Conservation (phyloP, 2,888 invertebrate genomes). For the Psylliodes chrysocephalus region DNA sequence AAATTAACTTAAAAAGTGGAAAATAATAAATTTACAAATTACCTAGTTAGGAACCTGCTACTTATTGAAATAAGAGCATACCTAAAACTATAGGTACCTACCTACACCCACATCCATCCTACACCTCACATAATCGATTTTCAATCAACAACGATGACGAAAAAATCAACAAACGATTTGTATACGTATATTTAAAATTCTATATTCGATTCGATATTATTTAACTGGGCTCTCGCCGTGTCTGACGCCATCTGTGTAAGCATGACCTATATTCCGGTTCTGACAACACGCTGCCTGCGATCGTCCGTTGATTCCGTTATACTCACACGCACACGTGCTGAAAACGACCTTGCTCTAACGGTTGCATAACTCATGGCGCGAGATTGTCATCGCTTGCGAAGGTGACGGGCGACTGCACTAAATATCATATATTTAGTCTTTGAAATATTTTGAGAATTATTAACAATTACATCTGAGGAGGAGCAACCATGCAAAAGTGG, state of each 20-base stretch:
- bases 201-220: background rate
- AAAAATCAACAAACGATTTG: background rate
- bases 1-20: too few relatives aligned
- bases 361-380: constrained; percentile 17
- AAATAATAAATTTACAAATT: too few relatives aligned
- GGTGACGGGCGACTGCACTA: background rate
- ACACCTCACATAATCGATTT: too few relatives aligned
- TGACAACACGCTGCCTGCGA: constrained; percentile 10
- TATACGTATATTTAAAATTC: background rate
- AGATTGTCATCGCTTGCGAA: background rate
- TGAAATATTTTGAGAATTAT: too few relatives aligned
- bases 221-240: constrained; percentile 11
- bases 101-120: too few relatives aligned
- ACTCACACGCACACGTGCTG: constrained; percentile 10
- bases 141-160: background rate
- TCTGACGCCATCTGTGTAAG: constrained; percentile 27
- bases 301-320: constrained; percentile 20
- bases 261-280: constrained; percentile 34
- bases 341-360: constrained; percentile 18
- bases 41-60: too few relatives aligned
- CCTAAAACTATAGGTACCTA: too few relatives aligned
- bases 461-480: too few relatives aligned
- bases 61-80: too few relatives aligned
- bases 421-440: background rate
- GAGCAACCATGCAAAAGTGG: too few relatives aligned